phyloP scores from a whole-genome alignment of 2,113 vertebrate species.

The Burhinus oedicnemus region DNA sequence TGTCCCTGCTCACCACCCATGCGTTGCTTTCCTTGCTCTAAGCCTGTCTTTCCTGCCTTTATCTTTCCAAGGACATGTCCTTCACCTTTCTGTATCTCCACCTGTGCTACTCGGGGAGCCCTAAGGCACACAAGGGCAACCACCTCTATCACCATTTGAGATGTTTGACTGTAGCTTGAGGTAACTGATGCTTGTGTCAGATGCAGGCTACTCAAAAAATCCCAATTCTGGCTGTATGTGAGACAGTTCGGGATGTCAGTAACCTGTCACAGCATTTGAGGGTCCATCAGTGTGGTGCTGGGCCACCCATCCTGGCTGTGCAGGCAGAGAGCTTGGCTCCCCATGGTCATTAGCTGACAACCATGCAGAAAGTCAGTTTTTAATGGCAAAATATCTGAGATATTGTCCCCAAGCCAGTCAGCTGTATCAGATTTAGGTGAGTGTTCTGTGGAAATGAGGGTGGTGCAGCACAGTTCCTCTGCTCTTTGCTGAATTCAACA shows the following conservation, averaged over 20 bases:
- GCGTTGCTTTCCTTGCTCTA: background rate
- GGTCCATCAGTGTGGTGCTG: background rate
- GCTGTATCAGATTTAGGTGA: background rate
- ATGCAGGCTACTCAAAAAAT: background rate
- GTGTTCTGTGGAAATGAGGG: background rate
- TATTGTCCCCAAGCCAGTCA: background rate
- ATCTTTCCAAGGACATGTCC: background rate
- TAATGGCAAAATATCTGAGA: background rate
- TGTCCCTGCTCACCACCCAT: background rate
- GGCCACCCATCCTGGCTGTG: background rate
- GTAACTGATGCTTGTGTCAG: background rate
- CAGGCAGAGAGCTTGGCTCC: background rate
- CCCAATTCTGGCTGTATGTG: background rate
- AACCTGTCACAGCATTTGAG: background rate
- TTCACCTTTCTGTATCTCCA: background rate
- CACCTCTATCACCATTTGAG: rapidly evolving
- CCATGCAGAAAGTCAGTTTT: background rate
- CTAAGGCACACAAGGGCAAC: too few species aligned
- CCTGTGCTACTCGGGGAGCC: background rate
- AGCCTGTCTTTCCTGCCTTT: background rate
- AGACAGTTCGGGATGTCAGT: background rate
- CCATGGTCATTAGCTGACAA: rapidly evolving
- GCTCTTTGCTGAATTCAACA: background rate
- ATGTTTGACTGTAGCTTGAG: background rate
- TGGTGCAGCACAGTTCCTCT: background rate